These are phyloP conservation scores for Ischnus inquisitorius DNA, from an alignment of 2,888 invertebrate genomes.

Conservation along the genomic window DNA sequence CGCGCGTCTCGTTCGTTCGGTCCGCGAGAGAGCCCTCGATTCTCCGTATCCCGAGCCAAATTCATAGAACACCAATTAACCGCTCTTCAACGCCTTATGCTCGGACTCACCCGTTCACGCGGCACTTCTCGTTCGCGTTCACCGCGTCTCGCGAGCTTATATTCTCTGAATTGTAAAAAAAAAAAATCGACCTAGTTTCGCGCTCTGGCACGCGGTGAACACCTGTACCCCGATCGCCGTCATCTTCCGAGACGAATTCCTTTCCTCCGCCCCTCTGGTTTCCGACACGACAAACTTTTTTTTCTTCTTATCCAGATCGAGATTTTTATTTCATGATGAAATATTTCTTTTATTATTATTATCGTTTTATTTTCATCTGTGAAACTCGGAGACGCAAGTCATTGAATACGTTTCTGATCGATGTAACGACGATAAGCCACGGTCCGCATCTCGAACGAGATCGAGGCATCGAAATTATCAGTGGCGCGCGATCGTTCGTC, in stretches of 20 bases:
- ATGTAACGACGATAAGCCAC: not conserved
- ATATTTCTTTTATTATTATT: not conserved
- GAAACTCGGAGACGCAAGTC: not conserved
- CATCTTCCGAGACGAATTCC: conserved; percentile 51
- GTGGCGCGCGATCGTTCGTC: conserved; percentile 1
- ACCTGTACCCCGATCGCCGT: conserved; percentile 61
- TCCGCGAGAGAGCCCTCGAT: conserved; percentile 74
- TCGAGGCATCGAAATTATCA: conserved; percentile 16
- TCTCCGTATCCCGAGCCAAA: conserved; percentile 83
- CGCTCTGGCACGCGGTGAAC: conserved; percentile 61
- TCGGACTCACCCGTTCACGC: conserved; percentile 54
- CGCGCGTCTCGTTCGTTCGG: conserved; percentile 40
- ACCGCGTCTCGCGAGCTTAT: conserved; percentile 54
- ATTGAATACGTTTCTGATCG: conserved; percentile 1
- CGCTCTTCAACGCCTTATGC: conserved; percentile 75
- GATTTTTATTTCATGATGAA: not conserved
- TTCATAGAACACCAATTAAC: conserved; percentile 85
- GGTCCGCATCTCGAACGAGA: not conserved
- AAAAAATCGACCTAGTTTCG: conserved; percentile 79
- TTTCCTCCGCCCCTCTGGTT: conserved; percentile 30
- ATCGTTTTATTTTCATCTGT: not conserved
- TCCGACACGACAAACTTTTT: conserved; percentile 31
- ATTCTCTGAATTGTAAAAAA: conserved; percentile 48
- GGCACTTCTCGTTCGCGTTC: conserved; percentile 43
- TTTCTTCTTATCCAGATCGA: not conserved